These are phyloP conservation scores for Pteromalus puparum DNA, from an alignment of 1,140 invertebrate species.

Conservation along the genomic window DNA sequence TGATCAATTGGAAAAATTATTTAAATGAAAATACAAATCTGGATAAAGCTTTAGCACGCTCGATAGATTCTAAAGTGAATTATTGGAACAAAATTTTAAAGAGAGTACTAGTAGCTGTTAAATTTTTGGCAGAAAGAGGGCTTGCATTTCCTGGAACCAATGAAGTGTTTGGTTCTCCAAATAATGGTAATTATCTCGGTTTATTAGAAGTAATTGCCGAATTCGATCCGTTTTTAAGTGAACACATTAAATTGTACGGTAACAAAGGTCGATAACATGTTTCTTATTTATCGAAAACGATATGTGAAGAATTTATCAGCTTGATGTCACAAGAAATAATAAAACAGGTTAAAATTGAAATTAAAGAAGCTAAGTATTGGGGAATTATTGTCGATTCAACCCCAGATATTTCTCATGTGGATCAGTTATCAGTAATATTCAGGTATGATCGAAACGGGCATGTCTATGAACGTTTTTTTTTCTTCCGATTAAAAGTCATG, in stretches of 20 bases:
- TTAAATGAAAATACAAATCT: slow-evolving; percentile 4
- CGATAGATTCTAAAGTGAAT: slow-evolving; percentile 11
- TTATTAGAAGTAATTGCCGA: slow-evolving; percentile 63
- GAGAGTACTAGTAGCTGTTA: slow-evolving; percentile 37
- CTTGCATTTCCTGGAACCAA: slow-evolving; percentile 59
- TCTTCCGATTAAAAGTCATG: slow-evolving; percentile 16
- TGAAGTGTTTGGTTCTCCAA: slow-evolving; percentile 56
- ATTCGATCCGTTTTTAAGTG: slow-evolving; percentile 66
- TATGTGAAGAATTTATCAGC: too few relatives aligned
- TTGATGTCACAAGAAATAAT: slow-evolving; percentile 36
- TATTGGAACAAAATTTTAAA: slow-evolving; percentile 51
- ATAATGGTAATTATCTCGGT: slow-evolving; percentile 61
- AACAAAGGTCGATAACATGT: slow-evolving; percentile 62
- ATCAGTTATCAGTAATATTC: slow-evolving; percentile 66
- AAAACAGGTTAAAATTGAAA: slow-evolving; percentile 25
- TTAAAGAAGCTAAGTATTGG: slow-evolving; percentile 51
- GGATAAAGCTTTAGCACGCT: not conserved
- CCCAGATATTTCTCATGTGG: slow-evolving; percentile 64
- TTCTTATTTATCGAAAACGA: slow-evolving; percentile 63
- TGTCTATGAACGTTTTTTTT: slow-evolving; percentile 36
- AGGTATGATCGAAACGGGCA: slow-evolving; percentile 54
- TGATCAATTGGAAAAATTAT: slow-evolving; percentile 18
- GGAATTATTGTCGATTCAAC: slow-evolving; percentile 64
- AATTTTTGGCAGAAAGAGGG: slow-evolving; percentile 54
- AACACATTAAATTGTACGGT: slow-evolving; percentile 62